Conservation (phyloP, 2,888 invertebrate genomes). For the Agrilus biguttatus region DNA sequence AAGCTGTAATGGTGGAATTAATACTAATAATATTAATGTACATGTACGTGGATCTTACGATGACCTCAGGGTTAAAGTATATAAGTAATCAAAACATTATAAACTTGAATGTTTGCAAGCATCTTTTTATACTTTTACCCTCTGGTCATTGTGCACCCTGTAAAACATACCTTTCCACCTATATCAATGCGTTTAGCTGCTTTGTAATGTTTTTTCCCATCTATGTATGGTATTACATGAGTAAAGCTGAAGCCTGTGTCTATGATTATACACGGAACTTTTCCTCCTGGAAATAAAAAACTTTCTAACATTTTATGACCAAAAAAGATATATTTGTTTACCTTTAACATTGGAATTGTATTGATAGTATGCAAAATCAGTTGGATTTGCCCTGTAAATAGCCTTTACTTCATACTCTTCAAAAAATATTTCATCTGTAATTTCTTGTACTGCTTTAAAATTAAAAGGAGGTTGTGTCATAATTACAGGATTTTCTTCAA, state of each 20-base stretch:
- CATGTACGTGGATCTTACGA: too few relatives aligned
- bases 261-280: conserved; percentile 48
- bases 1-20: conserved; percentile 11
- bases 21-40: too few relatives aligned
- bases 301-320: background rate
- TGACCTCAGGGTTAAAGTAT: too few relatives aligned
- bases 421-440: conserved; percentile 90
- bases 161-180: conserved; percentile 69
- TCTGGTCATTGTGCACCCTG: background rate
- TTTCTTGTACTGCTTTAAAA: conserved; percentile 84
- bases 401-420: conserved; percentile 91
- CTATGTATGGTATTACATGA: conserved; percentile 82
- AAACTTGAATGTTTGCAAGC: too few relatives aligned
- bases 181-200: conserved; percentile 79
- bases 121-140: too few relatives aligned
- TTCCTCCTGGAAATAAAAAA: conserved; percentile 7
- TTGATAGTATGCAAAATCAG: conserved; percentile 64
- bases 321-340: conserved; percentile 1
- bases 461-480: conserved; percentile 92
- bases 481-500: conserved; percentile 65
- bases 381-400: conserved; percentile 63
- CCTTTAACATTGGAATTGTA: conserved; percentile 27
- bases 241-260: conserved; percentile 95
- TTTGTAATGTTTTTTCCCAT: conserved; percentile 40
- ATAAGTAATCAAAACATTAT: background rate